A percentile compares a stretch with the other conserved stretches of the same genome.
These are phyloP conservation scores for Isurus oxyrinchus DNA, from an alignment of 2,113 vertebrate species.

Conservation along the genomic window DNA sequence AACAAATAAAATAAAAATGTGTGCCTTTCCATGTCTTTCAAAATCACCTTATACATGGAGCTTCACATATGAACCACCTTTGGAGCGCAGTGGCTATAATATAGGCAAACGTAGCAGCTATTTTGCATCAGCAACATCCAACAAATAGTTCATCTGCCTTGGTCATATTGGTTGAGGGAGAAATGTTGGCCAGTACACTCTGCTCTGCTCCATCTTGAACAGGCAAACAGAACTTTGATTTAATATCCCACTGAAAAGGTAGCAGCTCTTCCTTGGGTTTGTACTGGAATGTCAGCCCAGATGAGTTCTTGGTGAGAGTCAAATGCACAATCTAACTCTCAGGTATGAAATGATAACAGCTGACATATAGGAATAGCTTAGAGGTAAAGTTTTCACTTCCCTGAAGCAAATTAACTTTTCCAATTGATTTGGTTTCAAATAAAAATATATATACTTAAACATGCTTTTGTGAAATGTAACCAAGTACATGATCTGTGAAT, in stretches of 20 bases:
- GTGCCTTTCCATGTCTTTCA: background rate
- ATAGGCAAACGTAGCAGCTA: background rate
- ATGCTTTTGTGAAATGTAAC: background rate
- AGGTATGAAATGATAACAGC: background rate
- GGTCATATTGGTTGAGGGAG: background rate
- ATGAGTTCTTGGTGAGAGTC: background rate
- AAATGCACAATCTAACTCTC: background rate
- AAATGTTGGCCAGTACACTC: background rate
- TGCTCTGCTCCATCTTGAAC: background rate
- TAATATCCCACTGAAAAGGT: background rate
- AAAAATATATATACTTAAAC: background rate
- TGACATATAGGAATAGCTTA: background rate
- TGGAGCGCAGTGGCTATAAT: background rate
- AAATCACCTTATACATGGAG: background rate
- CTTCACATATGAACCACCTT: background rate
- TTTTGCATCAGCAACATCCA: background rate
- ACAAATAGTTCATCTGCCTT: background rate
- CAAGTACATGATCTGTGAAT: background rate
- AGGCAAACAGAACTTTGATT: background rate
- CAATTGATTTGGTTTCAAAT: background rate
- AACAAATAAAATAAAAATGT: background rate
- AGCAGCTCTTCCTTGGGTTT: background rate
- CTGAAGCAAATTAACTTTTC: background rate
- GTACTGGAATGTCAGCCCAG: background rate
- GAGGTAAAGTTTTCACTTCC: background rate